These are phyloP conservation scores for Oreochromis niloticus DNA, from an alignment of 2,113 vertebrate species.

Conservation along the genomic window DNA sequence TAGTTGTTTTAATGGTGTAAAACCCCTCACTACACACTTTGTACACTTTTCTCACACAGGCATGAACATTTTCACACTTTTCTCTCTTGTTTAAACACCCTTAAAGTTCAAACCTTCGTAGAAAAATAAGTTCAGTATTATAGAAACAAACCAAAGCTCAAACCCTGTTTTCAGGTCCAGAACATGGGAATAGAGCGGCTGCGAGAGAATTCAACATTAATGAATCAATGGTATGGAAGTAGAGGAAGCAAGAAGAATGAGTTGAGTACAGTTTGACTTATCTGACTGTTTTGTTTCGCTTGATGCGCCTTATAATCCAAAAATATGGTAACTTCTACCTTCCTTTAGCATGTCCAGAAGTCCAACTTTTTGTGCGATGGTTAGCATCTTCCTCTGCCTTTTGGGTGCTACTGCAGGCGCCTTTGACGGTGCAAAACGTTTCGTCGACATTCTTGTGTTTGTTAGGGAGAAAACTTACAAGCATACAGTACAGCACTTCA, in stretches of 20 bases:
- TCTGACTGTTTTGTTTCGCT: accelerated
- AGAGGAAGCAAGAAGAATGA: neutral
- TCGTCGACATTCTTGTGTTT: neutral
- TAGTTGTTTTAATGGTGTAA: neutral
- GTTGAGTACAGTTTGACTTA: neutral
- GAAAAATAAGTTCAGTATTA: neutral
- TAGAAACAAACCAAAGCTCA: neutral
- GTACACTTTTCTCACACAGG: no score
- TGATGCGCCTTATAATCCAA: neutral
- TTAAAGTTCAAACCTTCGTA: accelerated
- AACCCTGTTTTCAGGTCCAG: neutral
- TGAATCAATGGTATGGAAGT: neutral
- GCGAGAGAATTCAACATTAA: neutral
- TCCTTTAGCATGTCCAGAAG: neutral
- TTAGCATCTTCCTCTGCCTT: neutral
- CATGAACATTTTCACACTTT: accelerated
- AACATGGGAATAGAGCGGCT: neutral
- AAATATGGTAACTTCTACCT: neutral
- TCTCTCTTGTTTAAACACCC: neutral
- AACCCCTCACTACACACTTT: no score
- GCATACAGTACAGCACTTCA: neutral
- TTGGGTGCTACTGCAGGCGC: neutral
- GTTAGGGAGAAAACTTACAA: neutral
- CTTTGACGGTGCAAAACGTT: neutral
- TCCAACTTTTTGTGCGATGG: neutral